Evolutionary conservation across 2,797 vertebrate genomes (phyloP), one percentile per base, ranked within the genome.

Genomic region (Schizopygopsis pylzovi): DNA sequence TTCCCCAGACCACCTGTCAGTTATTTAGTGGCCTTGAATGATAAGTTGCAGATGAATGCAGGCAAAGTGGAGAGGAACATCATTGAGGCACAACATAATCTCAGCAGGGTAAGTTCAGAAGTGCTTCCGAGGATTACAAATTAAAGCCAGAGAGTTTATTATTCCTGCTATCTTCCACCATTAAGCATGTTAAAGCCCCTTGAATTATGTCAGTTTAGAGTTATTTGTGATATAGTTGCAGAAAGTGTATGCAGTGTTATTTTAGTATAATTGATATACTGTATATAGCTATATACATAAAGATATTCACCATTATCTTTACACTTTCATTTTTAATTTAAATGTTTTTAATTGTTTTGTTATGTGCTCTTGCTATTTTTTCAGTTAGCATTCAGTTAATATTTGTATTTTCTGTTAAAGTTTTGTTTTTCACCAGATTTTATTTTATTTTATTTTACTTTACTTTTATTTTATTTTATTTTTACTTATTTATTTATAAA

Each of bases 41-140:
- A 99, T 86, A 97, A 96, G 92, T 93, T 99, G 90, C 98, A 99
- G 95, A 97, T 94, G 90, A 98, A 97, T 95, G 98, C 97, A 0
- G 98, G 99, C 91, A 96, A 97, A 88, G 98, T 99, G 95, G 98
- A 99, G 91, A 97, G 95, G 88, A 96, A 97, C 93, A 98, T 99
- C 56, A 94, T 95, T 80, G 97, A 98, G 47, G 92, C 95, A 0
- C 97, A 99, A 90, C 95, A 96, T 91, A 97, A 97, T 85, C 96
- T 99, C 92, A 97, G 97, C 81, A 97, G 94, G 11, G 98, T 99
- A 88, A 45, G 41, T 6, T 33, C 37, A 41, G n/a, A 65, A 75
- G 12, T 13, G 10, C 4, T 43, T 81, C 37, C 11, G 4, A 63
- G 71, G 18, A 73, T 65, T 43, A 71, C n/a, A 85, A 33, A 54